Evolutionary conservation across 2,797 vertebrate species (phyloP).

Genomic region (Hirundo rustica): DNA sequence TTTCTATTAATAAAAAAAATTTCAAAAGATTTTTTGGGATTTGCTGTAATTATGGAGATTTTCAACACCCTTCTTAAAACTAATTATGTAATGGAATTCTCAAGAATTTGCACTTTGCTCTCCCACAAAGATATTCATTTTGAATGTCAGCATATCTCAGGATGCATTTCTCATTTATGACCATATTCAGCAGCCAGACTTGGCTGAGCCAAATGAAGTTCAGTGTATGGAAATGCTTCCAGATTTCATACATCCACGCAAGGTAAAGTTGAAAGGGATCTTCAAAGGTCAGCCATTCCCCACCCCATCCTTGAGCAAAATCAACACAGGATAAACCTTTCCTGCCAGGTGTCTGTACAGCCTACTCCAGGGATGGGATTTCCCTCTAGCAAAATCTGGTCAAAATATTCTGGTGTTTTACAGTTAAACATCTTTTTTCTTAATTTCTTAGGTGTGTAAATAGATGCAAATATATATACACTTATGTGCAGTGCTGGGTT

Average conservation of each 20-base stretch:
- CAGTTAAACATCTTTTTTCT: not conserved
- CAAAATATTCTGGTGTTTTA: not conserved
- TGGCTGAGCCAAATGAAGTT: not conserved
- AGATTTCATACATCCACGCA: not conserved
- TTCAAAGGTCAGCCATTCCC: not conserved
- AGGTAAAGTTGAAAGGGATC: not conserved
- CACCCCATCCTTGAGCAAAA: not conserved
- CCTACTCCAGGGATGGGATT: not conserved
- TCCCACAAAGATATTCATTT: conserved; percentile 9
- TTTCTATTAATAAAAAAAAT: conserved; percentile 4
- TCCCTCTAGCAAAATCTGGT: not conserved
- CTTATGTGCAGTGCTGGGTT: not conserved
- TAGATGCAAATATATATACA: not conserved
- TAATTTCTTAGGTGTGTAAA: not conserved
- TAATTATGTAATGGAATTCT: conserved; percentile 25
- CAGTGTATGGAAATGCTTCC: not conserved
- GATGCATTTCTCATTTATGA: not conserved
- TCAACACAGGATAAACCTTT: not conserved
- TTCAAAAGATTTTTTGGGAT: not conserved
- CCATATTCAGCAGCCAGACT: not conserved
- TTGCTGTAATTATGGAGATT: conserved; percentile 47
- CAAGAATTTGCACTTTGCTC: conserved; percentile 12
- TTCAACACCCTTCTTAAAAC: conserved; percentile 21
- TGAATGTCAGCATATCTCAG: not conserved
- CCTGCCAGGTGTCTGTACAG: not conserved